Conservation (phyloP, 2,113 vertebrate genomes). For the Corythornis vintsioides region DNA sequence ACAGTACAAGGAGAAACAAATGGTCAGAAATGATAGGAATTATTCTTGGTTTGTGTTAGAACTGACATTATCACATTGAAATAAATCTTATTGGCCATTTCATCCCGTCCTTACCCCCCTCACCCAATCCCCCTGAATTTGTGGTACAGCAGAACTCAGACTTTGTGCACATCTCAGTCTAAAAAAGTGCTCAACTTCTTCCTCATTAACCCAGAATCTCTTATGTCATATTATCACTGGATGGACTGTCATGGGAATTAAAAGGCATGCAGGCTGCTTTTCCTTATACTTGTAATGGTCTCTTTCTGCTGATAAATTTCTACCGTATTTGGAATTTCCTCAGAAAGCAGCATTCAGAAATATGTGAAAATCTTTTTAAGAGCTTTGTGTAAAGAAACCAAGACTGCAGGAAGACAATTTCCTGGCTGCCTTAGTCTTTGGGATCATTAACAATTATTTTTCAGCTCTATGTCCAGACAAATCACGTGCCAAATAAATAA, state of each 20-base stretch:
- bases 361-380: background rate
- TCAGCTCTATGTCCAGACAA: background rate
- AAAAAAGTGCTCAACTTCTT: background rate
- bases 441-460: background rate
- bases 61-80: background rate
- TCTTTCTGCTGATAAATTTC: background rate
- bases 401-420: background rate
- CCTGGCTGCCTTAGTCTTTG: background rate
- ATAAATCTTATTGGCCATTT: background rate
- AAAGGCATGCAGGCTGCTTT: background rate
- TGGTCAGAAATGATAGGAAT: background rate
- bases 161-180: background rate
- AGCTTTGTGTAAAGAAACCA: background rate
- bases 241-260: background rate
- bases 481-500: background rate
- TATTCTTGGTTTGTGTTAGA: background rate
- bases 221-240: fast-evolving
- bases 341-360: background rate
- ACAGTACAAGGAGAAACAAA: background rate
- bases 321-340: background rate
- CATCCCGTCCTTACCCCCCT: background rate
- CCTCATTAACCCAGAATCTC: background rate
- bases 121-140: background rate
- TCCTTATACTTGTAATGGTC: background rate
- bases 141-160: background rate